Conservation (phyloP, 1,140 invertebrate genomes). For the Tigriopus japonicus region DNA sequence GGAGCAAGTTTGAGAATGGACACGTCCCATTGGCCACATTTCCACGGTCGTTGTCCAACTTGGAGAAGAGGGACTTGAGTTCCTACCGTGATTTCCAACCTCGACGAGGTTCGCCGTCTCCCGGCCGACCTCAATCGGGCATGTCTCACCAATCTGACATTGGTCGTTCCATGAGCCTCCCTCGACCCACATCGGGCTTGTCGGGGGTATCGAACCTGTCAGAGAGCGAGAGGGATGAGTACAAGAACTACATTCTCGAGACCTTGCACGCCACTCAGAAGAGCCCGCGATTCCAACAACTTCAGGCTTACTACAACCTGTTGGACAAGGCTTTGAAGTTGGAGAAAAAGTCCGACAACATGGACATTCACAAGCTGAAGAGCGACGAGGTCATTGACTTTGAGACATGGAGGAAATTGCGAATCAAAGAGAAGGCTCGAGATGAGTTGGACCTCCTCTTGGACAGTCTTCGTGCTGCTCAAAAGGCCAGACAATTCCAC, state of each 20-base stretch:
- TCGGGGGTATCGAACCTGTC: not conserved
- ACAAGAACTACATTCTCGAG: conserved; percentile 10
- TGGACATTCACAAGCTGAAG: conserved; percentile 9
- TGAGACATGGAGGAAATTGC: conserved; percentile 3
- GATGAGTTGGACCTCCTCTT: conserved; percentile 7
- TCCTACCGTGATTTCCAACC: no score
- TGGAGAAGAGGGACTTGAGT: not conserved
- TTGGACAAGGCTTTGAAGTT: conserved; percentile 4
- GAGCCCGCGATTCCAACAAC: not conserved
- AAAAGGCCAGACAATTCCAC: not conserved
- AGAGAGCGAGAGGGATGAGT: not conserved
- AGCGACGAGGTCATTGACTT: conserved; percentile 7
- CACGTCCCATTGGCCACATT: not conserved
- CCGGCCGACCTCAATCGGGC: not conserved
- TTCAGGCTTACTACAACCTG: conserved; percentile 3
- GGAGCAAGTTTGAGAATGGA: not conserved
- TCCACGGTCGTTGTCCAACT: conserved; percentile 5
- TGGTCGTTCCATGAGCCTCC: not conserved
- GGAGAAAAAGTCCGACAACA: not conserved
- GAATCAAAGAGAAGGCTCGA: conserved; percentile 11
- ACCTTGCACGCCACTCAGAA: conserved; percentile 2
- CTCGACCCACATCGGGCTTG: not conserved
- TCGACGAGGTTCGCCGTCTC: not conserved
- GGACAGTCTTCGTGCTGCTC: not conserved
- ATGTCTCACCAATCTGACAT: not conserved